Evolutionary conservation across 2,113 vertebrate genomes (phyloP), one percentile per base, ranked within the genome.

Genomic region (Montifringilla adamsi): DNA sequence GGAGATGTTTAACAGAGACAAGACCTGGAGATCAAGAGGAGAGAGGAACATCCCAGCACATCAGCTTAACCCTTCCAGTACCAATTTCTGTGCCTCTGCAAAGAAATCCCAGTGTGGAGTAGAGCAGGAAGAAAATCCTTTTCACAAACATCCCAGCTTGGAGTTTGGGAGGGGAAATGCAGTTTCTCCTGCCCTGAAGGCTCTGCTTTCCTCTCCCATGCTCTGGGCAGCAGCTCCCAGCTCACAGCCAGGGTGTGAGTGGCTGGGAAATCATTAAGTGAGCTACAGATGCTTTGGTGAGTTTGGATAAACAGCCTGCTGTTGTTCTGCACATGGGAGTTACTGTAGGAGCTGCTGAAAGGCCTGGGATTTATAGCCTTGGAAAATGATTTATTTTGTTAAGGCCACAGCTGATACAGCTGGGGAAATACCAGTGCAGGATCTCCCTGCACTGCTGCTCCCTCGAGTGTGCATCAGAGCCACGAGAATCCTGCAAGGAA

Each of bases 1-100:
- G 39, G 55, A 96, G 95, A 96, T 75, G 68, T 90, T 94, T 77
- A 91, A 95, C 93, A 95, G 95, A 97, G 87, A 82, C 84, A 52
- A 67, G 91, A 91, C 28, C 87, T 81, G 87, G 18, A 26, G 90
- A 91, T 92, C 90, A 77, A 47, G 75, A 74, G 83, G 60, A 77
- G 72, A 91, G 53, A 87, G 83, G 93, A 88, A 33, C 76, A 75
- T 95, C 79, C 69, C 69, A n/a, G 64, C 53, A 6, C 73, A 35
- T 55, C 79, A 10, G 13, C 26, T 96, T 97, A 96, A 97, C 95
- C 83, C 94, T 94, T 94, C 20, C 39, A 8, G 5, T 14, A 23
- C 93, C 88, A 8, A 35, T 19, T 46, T 7, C 83, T 37, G 35
- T 4, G 5, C 11, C 72, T 55, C 59, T 55, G 43, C 37, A 53